Evolutionary conservation across 2,888 invertebrate species (phyloP).

Genomic region (Leptopilina myrica): DNA sequence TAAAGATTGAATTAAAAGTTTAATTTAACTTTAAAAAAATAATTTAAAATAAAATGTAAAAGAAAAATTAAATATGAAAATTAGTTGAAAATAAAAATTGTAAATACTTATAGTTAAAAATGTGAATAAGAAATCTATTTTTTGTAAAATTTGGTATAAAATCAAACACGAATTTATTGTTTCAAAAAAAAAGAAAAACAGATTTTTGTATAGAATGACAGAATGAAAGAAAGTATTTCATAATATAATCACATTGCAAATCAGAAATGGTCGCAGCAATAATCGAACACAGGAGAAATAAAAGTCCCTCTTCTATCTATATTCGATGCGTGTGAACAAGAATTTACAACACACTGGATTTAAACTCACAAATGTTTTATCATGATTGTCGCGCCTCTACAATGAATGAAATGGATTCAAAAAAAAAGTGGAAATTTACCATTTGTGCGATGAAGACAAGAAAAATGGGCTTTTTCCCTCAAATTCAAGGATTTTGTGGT

Average conservation of each 20-base stretch:
- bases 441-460: background rate
- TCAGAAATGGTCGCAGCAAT: conserved; percentile 8
- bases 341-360: conserved; percentile 22
- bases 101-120: no score
- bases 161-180: no score
- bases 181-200: no score
- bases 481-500: no score
- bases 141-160: no score
- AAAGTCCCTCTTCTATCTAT: background rate
- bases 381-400: background rate
- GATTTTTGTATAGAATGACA: no score
- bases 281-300: conserved; percentile 15
- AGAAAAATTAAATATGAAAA: no score
- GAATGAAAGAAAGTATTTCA: background rate
- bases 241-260: background rate
- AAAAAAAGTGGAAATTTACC: background rate
- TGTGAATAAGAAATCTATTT: no score
- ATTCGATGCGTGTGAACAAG: conserved; percentile 29
- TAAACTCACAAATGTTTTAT: conserved; percentile 12
- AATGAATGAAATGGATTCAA: background rate
- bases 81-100: no score
- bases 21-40: no score
- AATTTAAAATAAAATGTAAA: no score
- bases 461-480: background rate
- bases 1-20: no score